Evolutionary conservation across 2,797 vertebrate species (phyloP), one percentile per base, ranked within the genome.

Genomic region (Rhincodon typus): DNA sequence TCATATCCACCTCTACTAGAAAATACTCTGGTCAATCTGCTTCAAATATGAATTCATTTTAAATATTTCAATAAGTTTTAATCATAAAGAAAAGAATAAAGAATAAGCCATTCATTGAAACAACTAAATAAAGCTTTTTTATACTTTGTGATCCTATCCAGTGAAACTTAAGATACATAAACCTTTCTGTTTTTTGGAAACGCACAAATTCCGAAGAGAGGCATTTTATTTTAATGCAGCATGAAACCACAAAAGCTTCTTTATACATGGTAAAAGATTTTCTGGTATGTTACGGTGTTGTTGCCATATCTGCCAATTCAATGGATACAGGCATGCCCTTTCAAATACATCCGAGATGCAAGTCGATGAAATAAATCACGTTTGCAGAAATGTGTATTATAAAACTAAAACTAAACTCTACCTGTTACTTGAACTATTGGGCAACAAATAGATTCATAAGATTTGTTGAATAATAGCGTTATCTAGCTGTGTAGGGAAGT

Each of bases 401-500:
- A 69, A 67, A 93, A 69, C 3, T 10, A 69, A 23, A 93, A 38
- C 12, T 69, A 69, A 93, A 10, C 90, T 42, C 90, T 13, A 10
- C 3, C 23, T 93, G 25, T 69, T 21, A 69, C n/a, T 10, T 93
- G 62, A 93, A 69, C 17, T 23, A 7, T 93, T 42, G 21, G 21
- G 23, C 19, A 67, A n/a, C 19, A 93, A 93, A 93, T 42, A 19
- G 8, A 69, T 42, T 42, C 90, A 23, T 62, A 93, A 34, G 66
- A 93, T 93, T n/a, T 93, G n/a, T 38, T 93, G 90, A 93, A 69
- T 42, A 69, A 93, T 21, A 91, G 88, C 57, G 23, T 93, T n/a
- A 42, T 19, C 34, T 69, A 69, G n/a, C n/a, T 93, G 90, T 93
- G n/a, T 69, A 67, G 62, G 21, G 90, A 38, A 66, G 21, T 77